Evolutionary conservation across 2,113 vertebrate species (phyloP).

Genomic region (Nibea coibor): DNA sequence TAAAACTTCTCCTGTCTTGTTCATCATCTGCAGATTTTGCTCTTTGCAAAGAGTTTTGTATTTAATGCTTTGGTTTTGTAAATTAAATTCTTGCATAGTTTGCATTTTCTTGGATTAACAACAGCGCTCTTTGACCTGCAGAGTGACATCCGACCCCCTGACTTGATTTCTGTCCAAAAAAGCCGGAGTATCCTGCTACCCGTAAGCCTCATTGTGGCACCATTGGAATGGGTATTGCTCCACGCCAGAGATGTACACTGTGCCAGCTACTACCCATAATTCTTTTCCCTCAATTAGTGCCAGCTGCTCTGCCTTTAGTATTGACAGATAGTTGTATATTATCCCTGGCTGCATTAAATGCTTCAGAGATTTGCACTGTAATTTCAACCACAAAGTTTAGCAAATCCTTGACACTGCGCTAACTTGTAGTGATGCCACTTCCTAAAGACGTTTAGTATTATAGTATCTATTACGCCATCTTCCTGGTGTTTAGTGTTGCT

Average conservation of each 20-base stretch:
- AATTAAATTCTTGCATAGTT: constrained; percentile 21
- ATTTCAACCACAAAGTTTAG: constrained; percentile 75
- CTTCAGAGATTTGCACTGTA: constrained; percentile 79
- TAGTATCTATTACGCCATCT: constrained; percentile 12
- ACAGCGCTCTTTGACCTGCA: constrained; percentile 28
- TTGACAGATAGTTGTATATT: constrained; percentile 91
- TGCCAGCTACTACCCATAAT: constrained; percentile 89
- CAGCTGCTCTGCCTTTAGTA: constrained; percentile 84
- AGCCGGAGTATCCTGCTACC: constrained; percentile 52
- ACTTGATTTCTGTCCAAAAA: constrained; percentile 59
- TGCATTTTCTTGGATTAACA: constrained; percentile 53
- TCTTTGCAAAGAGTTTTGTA: neutral
- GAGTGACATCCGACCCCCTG: constrained; percentile 47
- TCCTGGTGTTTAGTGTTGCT: constrained; percentile 24
- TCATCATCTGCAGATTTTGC: neutral
- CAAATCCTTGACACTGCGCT: constrained; percentile 67
- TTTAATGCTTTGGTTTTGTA: constrained; percentile 9
- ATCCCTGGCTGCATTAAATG: constrained; percentile 77
- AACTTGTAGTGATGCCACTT: constrained; percentile 65
- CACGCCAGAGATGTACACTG: constrained; percentile 54
- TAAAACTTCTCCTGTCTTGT: neutral
- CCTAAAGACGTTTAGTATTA: constrained; percentile 51
- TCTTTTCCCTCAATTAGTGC: constrained; percentile 90
- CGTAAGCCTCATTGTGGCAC: constrained; percentile 62
- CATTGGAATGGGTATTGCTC: constrained; percentile 59